Percentiles rank a stretch among this genome's conserved stretches.
Evolutionary conservation across 2,113 vertebrate species (phyloP).

Genomic region (Caloenas nicobarica): DNA sequence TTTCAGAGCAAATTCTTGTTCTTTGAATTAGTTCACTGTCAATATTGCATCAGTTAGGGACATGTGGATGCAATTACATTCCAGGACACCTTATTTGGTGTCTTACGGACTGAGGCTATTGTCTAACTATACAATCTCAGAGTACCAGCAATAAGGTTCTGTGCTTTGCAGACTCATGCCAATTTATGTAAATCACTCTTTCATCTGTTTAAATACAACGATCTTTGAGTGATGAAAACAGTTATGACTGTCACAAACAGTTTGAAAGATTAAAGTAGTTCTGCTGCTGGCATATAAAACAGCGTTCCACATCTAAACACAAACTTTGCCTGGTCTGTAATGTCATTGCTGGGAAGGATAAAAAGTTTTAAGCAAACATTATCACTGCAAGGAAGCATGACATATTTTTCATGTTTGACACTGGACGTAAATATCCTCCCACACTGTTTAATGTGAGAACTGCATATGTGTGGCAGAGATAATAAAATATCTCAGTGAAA

Average conservation of each 20-base stretch:
- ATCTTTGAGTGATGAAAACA: constrained; percentile 64
- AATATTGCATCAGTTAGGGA: constrained; percentile 25
- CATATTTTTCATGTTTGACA: constrained; percentile 52
- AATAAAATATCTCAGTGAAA: constrained; percentile 58
- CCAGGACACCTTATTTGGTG: constrained; percentile 60
- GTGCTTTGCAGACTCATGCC: constrained; percentile 1
- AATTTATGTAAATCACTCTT: constrained; percentile 62
- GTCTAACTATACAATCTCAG: constrained; percentile 33
- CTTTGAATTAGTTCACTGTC: constrained; percentile 10
- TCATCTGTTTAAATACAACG: constrained; percentile 59
- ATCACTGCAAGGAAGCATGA: constrained; percentile 36
- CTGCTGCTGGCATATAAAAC: constrained; percentile 51
- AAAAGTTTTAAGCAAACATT: constrained; percentile 55
- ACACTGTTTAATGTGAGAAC: constrained; percentile 53
- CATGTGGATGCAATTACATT: constrained; percentile 72
- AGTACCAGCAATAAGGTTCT: constrained; percentile 44
- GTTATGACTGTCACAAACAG: constrained; percentile 67
- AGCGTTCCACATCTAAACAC: constrained; percentile 11
- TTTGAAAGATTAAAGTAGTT: constrained; percentile 71
- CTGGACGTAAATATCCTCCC: constrained; percentile 65
- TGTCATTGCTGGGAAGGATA: constrained; percentile 47
- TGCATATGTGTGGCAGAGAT: constrained; percentile 34
- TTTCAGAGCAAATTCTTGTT: constrained; percentile 26
- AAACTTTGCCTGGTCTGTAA: constrained; percentile 45
- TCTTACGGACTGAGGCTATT: constrained; percentile 51